A percentile compares a stretch with the other conserved stretches of the same genome.
Conservation (phyloP, 2,113 vertebrate species). For the Zapus hudsonius region DNA sequence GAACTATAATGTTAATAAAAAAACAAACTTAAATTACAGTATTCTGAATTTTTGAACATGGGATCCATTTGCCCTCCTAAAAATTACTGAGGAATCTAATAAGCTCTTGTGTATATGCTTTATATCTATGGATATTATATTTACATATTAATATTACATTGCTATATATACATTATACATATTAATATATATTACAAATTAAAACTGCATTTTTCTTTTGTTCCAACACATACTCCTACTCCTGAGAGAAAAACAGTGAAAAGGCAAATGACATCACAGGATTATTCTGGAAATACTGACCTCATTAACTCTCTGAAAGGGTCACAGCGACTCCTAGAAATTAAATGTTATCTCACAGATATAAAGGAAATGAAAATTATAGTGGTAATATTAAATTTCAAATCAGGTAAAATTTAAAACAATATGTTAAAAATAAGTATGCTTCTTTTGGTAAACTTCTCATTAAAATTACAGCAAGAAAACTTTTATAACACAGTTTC, state of each 20-base stretch:
- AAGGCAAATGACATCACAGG: neutral
- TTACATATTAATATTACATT: too few relatives aligned
- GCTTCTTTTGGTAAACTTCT: neutral
- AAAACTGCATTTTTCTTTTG: neutral
- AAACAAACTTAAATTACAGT: constrained; percentile 11
- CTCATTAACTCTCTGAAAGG: neutral
- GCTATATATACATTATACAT: too few relatives aligned
- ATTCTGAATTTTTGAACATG: neutral
- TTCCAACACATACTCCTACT: neutral
- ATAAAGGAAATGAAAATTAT: neutral
- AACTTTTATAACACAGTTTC: neutral
- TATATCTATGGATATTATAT: too few relatives aligned
- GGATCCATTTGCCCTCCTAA: neutral
- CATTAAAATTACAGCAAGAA: neutral
- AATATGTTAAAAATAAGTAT: neutral
- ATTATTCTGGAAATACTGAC: neutral
- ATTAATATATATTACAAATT: neutral
- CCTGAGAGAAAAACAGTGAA: neutral
- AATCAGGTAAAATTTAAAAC: neutral
- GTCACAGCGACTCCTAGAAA: neutral
- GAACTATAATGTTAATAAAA: neutral
- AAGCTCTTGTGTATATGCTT: neutral
- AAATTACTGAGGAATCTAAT: neutral
- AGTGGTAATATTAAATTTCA: constrained; percentile 11
- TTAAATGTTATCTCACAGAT: neutral